phyloP scores from a whole-genome alignment of 2,113 vertebrate genomes.

The Patagioenas fasciata region DNA sequence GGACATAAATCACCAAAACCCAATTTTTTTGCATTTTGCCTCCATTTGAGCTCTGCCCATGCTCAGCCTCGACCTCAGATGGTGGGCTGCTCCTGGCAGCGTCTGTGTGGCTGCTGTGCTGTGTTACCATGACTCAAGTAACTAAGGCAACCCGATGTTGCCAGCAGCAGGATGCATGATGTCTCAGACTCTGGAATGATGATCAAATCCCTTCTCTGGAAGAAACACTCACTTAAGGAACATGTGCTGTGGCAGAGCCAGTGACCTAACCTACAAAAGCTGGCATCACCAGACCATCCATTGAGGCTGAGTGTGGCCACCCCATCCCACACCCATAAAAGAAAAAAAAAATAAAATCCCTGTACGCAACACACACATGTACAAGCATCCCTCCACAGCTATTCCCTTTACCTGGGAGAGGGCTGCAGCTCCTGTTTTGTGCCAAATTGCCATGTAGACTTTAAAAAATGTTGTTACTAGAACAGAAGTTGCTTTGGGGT shows the following conservation, averaged over 20 bases:
- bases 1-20: fast-evolving
- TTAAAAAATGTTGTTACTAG: not conserved
- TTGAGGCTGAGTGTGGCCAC: fast-evolving
- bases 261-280: not conserved
- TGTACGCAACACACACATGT: fast-evolving
- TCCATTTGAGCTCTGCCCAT: not conserved
- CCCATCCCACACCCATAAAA: not conserved
- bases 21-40: fast-evolving
- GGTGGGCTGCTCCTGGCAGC: not conserved
- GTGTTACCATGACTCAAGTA: constrained; percentile 8
- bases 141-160: constrained; percentile 26
- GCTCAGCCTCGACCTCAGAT: not conserved
- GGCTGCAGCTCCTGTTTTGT: not conserved
- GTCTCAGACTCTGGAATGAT: not conserved
- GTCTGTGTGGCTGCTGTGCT: not conserved
- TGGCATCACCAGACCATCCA: not conserved
- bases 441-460: not conserved
- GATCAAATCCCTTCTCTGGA: not conserved
- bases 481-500: not conserved
- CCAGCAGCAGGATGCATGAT: not conserved
- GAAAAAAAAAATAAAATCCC: not conserved
- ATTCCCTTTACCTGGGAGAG: not conserved
- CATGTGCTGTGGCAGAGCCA: not conserved
- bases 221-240: not conserved
- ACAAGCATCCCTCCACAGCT: fast-evolving